phyloP scores from a whole-genome alignment of 2,797 vertebrate genomes.

The Spea hammondii region DNA sequence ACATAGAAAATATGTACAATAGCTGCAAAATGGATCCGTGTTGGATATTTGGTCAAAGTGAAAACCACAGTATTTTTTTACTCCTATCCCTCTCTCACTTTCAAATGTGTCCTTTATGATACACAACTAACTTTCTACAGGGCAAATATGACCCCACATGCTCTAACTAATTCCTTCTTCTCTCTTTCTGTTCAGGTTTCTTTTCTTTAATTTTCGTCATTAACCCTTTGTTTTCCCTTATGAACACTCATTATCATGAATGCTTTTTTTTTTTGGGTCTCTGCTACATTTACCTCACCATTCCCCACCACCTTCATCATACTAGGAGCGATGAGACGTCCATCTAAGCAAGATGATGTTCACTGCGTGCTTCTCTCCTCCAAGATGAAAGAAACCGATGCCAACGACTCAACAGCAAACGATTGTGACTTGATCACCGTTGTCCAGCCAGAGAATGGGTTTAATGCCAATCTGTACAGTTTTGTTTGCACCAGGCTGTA shows the following conservation, averaged over 20 bases:
- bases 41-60: too few relatives aligned
- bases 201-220: constrained; percentile 90
- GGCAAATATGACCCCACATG: too few relatives aligned
- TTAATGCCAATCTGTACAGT: constrained; percentile 34
- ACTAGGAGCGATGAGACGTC: constrained; percentile 80
- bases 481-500: constrained; percentile 33
- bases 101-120: too few relatives aligned
- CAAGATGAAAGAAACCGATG: background rate
- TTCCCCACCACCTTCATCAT: constrained; percentile 45
- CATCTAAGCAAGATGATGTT: constrained; percentile 68
- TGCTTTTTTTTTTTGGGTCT: constrained; percentile 54
- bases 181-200: constrained; percentile 81
- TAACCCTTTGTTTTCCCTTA: constrained; percentile 64
- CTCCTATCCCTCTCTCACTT: constrained; percentile 39
- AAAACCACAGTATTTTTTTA: background rate
- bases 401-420: constrained; percentile 43
- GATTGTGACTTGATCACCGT: constrained; percentile 56
- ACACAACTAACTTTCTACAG: too few relatives aligned
- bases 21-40: too few relatives aligned
- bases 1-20: too few relatives aligned
- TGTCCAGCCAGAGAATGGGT: constrained; percentile 26
- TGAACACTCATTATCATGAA: constrained; percentile 61
- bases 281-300: background rate
- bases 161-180: constrained; percentile 57
- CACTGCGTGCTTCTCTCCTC: background rate